These are phyloP conservation scores for Lateolabrax maculatus DNA, from an alignment of 2,797 vertebrate genomes.

Conservation along the genomic window DNA sequence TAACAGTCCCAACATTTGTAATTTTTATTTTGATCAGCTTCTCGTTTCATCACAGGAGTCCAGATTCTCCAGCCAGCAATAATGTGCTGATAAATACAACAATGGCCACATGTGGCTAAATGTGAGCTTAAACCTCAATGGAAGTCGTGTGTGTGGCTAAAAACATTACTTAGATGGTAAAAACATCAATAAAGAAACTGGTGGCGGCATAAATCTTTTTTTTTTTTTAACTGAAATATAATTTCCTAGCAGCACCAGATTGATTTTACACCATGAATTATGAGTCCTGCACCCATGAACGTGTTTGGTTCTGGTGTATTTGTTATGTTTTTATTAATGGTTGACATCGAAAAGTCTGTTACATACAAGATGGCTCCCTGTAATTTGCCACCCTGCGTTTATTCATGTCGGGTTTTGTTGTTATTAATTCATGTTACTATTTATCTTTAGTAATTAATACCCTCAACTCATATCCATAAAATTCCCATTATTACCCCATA, in stretches of 20 bases:
- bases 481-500: conserved; percentile 58
- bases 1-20: background rate
- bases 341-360: conserved; percentile 10
- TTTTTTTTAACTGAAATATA: conserved; percentile 14
- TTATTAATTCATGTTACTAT: conserved; percentile 57
- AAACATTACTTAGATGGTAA: background rate
- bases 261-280: conserved; percentile 21
- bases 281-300: background rate
- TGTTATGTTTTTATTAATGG: conserved; percentile 39
- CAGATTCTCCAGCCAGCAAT: too few relatives aligned
- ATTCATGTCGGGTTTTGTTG: conserved; percentile 28
- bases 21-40: too few relatives aligned
- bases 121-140: background rate
- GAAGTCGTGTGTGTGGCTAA: background rate
- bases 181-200: background rate
- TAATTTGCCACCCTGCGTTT: conserved; percentile 47
- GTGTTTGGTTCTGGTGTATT: conserved; percentile 3
- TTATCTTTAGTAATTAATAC: conserved; percentile 70
- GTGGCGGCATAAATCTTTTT: background rate
- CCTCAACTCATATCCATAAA: conserved; percentile 65
- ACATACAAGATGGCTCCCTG: background rate
- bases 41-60: too few relatives aligned
- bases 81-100: background rate
- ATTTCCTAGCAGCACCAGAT: conserved; percentile 1
- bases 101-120: background rate